Conservation (phyloP, 2,797 vertebrate genomes). For the Muscicapa striata region DNA sequence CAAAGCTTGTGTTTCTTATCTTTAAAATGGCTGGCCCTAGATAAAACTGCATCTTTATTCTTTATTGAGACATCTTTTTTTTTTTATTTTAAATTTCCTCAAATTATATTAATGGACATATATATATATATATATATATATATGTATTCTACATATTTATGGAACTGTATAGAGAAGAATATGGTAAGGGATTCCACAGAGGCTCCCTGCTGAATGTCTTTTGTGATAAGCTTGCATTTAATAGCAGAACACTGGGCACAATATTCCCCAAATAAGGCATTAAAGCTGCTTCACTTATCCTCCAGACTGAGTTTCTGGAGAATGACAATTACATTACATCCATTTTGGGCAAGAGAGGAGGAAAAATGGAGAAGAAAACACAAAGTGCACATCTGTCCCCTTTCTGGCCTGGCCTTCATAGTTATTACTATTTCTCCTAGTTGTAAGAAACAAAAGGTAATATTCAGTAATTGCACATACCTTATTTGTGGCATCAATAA, state of each 20-base stretch:
- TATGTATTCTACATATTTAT: neutral
- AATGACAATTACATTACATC: neutral
- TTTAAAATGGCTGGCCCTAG: neutral
- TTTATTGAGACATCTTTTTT: neutral
- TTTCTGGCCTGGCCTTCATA: neutral
- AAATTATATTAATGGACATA: too few relatives aligned
- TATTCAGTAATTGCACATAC: slow-evolving; percentile 69
- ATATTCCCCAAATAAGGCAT: neutral
- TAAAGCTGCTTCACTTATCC: neutral
- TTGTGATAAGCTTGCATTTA: neutral
- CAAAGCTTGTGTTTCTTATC: neutral
- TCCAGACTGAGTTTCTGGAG: slow-evolving; percentile 17
- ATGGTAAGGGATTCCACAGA: neutral
- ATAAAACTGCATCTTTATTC: neutral
- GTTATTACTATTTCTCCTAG: neutral
- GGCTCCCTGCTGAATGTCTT: neutral
- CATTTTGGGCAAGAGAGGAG: neutral
- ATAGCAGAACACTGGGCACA: neutral
- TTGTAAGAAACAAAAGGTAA: neutral
- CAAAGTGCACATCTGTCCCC: neutral
- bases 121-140: neutral
- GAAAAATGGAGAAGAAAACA: neutral
- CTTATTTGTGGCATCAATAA: slow-evolving; percentile 99
- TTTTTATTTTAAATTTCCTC: too few relatives aligned
- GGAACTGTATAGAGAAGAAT: neutral